phyloP scores from a whole-genome alignment of 2,113 vertebrate genomes.

The Scomber scombrus region DNA sequence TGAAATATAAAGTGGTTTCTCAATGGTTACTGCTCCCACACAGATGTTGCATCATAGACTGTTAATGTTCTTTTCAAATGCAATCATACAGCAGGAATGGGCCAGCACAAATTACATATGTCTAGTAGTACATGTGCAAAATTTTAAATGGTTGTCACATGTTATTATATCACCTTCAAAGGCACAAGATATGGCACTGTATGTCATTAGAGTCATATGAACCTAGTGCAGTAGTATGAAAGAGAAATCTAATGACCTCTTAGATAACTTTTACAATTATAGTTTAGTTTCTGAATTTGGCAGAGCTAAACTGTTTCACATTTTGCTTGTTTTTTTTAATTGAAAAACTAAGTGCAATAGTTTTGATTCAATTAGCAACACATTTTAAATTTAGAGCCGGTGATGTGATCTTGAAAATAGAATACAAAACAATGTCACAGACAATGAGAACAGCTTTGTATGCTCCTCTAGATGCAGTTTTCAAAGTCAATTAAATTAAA shows the following conservation, averaged over 20 bases:
- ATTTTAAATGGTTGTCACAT: slow-evolving; percentile 30
- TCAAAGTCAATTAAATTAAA: no score
- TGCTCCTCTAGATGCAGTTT: no score
- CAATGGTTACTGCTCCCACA: slow-evolving; percentile 31
- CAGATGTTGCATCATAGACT: slow-evolving; percentile 47
- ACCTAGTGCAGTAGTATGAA: background rate
- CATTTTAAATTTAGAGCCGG: no score
- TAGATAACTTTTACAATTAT: background rate
- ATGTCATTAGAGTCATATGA: background rate
- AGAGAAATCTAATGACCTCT: background rate
- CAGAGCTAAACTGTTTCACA: background rate
- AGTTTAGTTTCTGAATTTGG: background rate
- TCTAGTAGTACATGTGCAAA: slow-evolving; percentile 10
- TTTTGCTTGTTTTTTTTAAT: background rate
- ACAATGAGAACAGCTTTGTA: no score
- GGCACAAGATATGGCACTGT: background rate
- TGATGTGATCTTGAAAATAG: no score
- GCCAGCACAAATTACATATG: slow-evolving; percentile 8
- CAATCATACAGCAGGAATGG: slow-evolving; percentile 1
- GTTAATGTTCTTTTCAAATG: slow-evolving; percentile 19
- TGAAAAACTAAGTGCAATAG: background rate
- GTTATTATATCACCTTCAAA: slow-evolving; percentile 10
- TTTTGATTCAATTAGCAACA: no score
- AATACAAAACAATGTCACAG: no score
- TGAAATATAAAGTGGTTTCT: background rate